Conservation (phyloP, 35 echinoderm and acorn worm genomes). For the Ophioderma brevispina region DNA sequence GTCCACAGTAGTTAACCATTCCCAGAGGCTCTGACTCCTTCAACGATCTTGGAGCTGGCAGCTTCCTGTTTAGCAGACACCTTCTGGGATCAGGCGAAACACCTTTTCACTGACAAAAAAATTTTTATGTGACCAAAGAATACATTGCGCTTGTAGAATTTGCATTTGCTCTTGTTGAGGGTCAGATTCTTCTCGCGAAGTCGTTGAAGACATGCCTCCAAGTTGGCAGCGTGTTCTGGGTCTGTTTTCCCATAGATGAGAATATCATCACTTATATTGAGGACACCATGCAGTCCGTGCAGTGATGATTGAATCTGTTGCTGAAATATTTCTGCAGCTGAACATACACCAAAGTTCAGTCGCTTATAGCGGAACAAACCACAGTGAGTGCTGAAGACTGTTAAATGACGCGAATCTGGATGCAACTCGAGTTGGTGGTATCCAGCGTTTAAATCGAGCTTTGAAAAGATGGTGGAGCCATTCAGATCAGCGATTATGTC, state of each 20-base stretch:
- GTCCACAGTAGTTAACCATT: conserved; percentile 21
- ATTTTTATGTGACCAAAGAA: conserved; percentile 52
- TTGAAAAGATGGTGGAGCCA: conserved; percentile 47
- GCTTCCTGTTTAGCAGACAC: conserved; percentile 22
- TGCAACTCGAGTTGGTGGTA: conserved; percentile 46
- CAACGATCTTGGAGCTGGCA: neutral
- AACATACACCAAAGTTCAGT: conserved; percentile 65
- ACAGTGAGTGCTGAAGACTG: conserved; percentile 33
- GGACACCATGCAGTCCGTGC: conserved; percentile 36
- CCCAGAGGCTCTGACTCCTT: conserved; percentile 30
- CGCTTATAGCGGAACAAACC: conserved; percentile 45
- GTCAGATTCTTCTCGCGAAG: conserved; percentile 37
- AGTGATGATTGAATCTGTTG: conserved; percentile 48
- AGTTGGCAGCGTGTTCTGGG: neutral
- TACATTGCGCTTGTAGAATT: conserved; percentile 16
- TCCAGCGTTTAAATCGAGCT: too few species aligned
- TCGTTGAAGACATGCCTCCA: conserved; percentile 28
- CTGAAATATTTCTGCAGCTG: conserved; percentile 60
- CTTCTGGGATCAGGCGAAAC: conserved; percentile 20
- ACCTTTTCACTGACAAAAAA: conserved; percentile 26
- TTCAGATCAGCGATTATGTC: conserved; percentile 54
- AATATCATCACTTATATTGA: too few species aligned
- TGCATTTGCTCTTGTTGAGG: conserved; percentile 53
- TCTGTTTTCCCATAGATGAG: conserved; percentile 20
- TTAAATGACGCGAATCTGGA: conserved; percentile 10